Conservation (phyloP, 2,113 vertebrate genomes). For the Chunga burmeisteri region DNA sequence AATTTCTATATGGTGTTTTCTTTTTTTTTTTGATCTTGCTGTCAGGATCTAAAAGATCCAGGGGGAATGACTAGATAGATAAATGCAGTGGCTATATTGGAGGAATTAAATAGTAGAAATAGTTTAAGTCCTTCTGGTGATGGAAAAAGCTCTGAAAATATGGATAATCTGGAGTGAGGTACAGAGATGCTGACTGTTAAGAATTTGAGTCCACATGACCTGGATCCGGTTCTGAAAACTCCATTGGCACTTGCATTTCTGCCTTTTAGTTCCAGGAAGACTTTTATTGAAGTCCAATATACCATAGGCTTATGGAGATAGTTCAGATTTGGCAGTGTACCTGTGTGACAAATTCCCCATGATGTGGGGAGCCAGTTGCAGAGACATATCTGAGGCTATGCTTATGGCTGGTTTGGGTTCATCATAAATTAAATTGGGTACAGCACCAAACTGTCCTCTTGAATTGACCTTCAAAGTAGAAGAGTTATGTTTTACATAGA, state of each 20-base stretch:
- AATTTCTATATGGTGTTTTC: not conserved
- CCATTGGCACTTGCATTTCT: not conserved
- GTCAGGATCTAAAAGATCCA: not conserved
- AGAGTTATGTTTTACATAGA: not conserved
- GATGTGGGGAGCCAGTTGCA: not conserved
- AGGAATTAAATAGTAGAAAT: too few relatives aligned
- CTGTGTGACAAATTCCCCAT: not conserved
- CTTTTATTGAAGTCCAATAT: not conserved
- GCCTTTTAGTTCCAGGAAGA: not conserved
- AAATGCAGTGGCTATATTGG: too few relatives aligned
- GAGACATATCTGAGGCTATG: not conserved
- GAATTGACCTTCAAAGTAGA: not conserved
- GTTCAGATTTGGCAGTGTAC: not conserved
- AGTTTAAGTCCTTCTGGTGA: not conserved
- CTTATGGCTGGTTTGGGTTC: not conserved
- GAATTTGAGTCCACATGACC: not conserved
- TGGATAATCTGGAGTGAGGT: not conserved
- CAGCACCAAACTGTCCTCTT: not conserved
- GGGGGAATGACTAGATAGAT: too few relatives aligned
- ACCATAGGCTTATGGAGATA: not conserved
- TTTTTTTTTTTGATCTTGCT: not conserved
- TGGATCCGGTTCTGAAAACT: not conserved
- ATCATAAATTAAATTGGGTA: not conserved
- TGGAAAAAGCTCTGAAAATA: not conserved
- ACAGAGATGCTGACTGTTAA: not conserved